Evolutionary conservation across 2,797 vertebrate genomes (phyloP).

Genomic region (Melanotaenia trifasciata): DNA sequence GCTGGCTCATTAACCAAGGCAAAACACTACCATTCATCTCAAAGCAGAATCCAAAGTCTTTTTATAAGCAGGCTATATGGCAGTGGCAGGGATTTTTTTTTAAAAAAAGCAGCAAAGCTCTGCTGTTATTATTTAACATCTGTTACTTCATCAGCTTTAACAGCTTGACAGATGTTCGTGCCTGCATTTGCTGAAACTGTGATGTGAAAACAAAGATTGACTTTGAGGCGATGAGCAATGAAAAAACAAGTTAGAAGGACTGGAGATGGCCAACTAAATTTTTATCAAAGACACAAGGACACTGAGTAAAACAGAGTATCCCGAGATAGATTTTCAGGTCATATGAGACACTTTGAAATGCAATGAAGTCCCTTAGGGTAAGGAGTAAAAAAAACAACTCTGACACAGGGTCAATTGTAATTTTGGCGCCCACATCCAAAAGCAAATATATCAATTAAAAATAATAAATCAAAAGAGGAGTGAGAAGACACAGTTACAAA

Average conservation of each 20-base stretch:
- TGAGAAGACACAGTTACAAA: constrained; percentile 68
- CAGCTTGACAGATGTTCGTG: constrained; percentile 60
- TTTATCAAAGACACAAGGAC: constrained; percentile 73
- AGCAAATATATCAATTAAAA: constrained; percentile 89
- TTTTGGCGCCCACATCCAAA: constrained; percentile 77
- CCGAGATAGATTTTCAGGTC: constrained; percentile 74
- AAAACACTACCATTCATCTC: constrained; percentile 72
- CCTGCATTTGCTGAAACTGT: constrained; percentile 54
- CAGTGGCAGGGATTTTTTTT: constrained; percentile 27
- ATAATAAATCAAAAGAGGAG: constrained; percentile 83
- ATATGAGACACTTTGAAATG: constrained; percentile 70
- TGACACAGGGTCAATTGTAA: constrained; percentile 85
- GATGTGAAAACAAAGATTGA: constrained; percentile 64
- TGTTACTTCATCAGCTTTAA: constrained; percentile 69
- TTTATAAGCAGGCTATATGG: constrained; percentile 53
- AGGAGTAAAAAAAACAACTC: constrained; percentile 66
- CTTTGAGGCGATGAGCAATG: constrained; percentile 46
- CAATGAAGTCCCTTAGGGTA: constrained; percentile 62
- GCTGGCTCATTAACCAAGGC: constrained; percentile 73
- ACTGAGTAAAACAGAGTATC: constrained; percentile 46
- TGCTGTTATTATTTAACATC: constrained; percentile 70
- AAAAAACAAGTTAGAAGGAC: constrained; percentile 36
- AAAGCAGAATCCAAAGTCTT: constrained; percentile 53
- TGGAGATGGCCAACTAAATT: constrained; percentile 50
- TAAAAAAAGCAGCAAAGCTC: constrained; percentile 33